These are phyloP conservation scores for Lepeophtheirus salmonis DNA, from an alignment of 1,140 invertebrate genomes.

Conservation along the genomic window DNA sequence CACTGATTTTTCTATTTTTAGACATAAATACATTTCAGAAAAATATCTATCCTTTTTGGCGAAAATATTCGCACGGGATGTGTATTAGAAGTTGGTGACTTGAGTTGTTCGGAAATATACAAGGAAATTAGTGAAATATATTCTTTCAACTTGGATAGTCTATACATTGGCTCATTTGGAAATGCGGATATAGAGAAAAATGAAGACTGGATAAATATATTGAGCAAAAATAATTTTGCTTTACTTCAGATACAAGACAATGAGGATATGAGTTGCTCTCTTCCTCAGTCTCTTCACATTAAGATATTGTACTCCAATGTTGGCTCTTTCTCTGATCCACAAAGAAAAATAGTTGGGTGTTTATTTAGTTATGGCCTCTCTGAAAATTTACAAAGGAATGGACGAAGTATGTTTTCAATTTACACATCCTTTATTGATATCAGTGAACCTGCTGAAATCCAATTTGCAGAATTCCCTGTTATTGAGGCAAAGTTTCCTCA, in stretches of 20 bases:
- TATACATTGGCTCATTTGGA: not conserved
- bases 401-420: not conserved
- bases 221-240: not conserved
- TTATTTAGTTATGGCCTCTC: slow-evolving; percentile 1
- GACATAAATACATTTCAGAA: too few species aligned
- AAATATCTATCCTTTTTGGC: not conserved
- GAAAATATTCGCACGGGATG: not conserved
- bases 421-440: slow-evolving; percentile 39
- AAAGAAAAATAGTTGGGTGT: slow-evolving; percentile 14
- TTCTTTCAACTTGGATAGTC: not conserved
- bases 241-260: not conserved
- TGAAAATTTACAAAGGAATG: not conserved
- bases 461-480: slow-evolving; percentile 38
- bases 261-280: too few species aligned
- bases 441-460: slow-evolving; percentile 31
- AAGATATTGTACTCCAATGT: slow-evolving; percentile 1
- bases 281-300: not conserved
- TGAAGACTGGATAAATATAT: not conserved
- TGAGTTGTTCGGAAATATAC: not conserved
- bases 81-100: not conserved
- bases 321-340: slow-evolving; percentile 10
- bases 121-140: not conserved
- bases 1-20: not conserved
- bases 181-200: not conserved
- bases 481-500: slow-evolving; percentile 40